Conservation (phyloP, 1,140 invertebrate genomes). For the Hycleus phaleratus region DNA sequence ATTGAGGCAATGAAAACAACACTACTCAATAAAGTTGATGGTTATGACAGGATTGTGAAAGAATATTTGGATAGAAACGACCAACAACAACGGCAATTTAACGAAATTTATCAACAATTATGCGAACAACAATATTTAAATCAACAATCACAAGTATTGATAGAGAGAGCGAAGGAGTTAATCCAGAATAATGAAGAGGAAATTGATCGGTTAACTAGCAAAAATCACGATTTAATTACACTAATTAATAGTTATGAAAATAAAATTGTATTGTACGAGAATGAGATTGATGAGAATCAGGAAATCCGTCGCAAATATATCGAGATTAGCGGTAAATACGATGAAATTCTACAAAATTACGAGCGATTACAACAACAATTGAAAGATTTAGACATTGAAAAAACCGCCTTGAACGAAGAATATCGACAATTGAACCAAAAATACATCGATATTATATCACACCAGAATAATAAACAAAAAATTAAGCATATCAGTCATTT, state of each 20-base stretch:
- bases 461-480: constrained; percentile 62
- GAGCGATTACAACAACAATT: constrained; percentile 16
- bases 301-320: constrained; percentile 35
- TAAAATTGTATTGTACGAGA: constrained; percentile 13
- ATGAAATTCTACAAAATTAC: constrained; percentile 30
- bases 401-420: constrained; percentile 13
- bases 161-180: background rate
- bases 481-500: constrained; percentile 56
- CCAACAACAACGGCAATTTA: constrained; percentile 16
- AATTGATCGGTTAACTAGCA: constrained; percentile 4
- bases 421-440: constrained; percentile 36
- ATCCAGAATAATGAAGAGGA: background rate
- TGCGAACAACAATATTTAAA: constrained; percentile 24
- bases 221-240: constrained; percentile 8
- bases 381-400: constrained; percentile 4
- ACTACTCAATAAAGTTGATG: constrained; percentile 24
- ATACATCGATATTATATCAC: constrained; percentile 54
- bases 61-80: constrained; percentile 12
- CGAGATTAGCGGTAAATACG: constrained; percentile 35
- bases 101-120: constrained; percentile 19
- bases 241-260: constrained; percentile 27
- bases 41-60: constrained; percentile 1
- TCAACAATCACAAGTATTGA: constrained; percentile 8
- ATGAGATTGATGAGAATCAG: constrained; percentile 25
- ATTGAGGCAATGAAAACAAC: constrained; percentile 24